phyloP scores from a whole-genome alignment of 2,797 vertebrate species.

The Pteropus rufus region DNA sequence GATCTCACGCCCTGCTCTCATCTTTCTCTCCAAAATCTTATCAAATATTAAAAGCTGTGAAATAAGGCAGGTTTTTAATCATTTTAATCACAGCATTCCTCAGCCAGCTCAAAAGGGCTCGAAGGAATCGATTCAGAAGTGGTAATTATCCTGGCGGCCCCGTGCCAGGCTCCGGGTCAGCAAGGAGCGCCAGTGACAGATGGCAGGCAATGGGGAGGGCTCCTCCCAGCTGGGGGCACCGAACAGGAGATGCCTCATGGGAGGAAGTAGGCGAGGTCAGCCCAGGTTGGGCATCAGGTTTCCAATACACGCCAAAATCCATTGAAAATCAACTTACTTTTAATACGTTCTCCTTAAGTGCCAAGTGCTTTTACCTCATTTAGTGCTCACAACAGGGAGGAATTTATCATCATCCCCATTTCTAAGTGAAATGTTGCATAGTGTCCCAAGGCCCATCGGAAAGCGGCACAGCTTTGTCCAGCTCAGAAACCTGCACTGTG shows the following conservation, averaged over 20 bases:
- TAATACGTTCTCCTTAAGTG: not conserved
- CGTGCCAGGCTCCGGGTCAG: slow-evolving; percentile 33
- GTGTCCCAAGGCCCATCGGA: not conserved
- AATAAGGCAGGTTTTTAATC: slow-evolving; percentile 69
- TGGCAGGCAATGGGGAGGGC: slow-evolving; percentile 32
- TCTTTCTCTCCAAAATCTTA: slow-evolving; percentile 50
- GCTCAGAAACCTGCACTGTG: not conserved
- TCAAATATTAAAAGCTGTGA: slow-evolving; percentile 71
- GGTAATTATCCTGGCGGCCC: slow-evolving; percentile 52
- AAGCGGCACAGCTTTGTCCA: not conserved
- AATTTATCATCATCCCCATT: not conserved
- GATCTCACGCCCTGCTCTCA: slow-evolving; percentile 4
- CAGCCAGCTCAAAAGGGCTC: slow-evolving; percentile 70
- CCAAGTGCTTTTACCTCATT: not conserved
- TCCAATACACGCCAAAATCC: not conserved
- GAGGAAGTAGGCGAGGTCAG: slow-evolving; percentile 54
- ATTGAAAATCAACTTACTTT: not conserved
- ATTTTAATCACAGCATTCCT: slow-evolving; percentile 72
- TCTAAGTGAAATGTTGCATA: not conserved
- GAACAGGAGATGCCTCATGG: not conserved
- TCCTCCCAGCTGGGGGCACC: not conserved
- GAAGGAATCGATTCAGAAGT: slow-evolving; percentile 64
- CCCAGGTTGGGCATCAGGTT: slow-evolving; percentile 38
- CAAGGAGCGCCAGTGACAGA: slow-evolving; percentile 50
- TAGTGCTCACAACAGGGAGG: not conserved